These are phyloP conservation scores for Podilymbus podiceps DNA, from an alignment of 2,113 vertebrate genomes.

Conservation along the genomic window DNA sequence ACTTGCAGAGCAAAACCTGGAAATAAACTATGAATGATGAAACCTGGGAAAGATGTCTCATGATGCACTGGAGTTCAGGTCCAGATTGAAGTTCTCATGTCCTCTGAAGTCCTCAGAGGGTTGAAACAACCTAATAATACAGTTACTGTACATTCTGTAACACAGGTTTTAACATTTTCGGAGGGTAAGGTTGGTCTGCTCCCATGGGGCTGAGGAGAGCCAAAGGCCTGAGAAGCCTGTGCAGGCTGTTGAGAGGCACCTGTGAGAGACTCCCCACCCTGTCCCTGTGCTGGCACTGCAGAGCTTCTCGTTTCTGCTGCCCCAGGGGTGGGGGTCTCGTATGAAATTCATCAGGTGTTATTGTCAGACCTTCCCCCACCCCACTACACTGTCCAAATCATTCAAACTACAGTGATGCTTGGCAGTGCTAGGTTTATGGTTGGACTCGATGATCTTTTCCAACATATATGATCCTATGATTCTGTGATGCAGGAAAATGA, in stretches of 20 bases:
- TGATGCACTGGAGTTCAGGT: background rate
- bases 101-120: background rate
- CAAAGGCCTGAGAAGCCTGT: background rate
- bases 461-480: background rate
- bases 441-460: background rate
- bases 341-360: background rate
- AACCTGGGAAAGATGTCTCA: background rate
- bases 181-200: background rate
- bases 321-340: background rate
- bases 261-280: background rate
- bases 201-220: background rate
- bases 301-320: background rate
- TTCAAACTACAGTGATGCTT: background rate
- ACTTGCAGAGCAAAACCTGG: background rate
- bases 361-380: background rate
- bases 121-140: rapidly evolving
- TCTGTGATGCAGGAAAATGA: background rate
- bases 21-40: background rate
- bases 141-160: background rate
- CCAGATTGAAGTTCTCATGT: background rate
- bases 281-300: rapidly evolving
- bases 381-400: background rate
- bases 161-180: background rate
- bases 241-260: background rate
- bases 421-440: background rate